These are phyloP conservation scores for Merluccius polli DNA, from an alignment of 2,797 vertebrate genomes.

Conservation along the genomic window DNA sequence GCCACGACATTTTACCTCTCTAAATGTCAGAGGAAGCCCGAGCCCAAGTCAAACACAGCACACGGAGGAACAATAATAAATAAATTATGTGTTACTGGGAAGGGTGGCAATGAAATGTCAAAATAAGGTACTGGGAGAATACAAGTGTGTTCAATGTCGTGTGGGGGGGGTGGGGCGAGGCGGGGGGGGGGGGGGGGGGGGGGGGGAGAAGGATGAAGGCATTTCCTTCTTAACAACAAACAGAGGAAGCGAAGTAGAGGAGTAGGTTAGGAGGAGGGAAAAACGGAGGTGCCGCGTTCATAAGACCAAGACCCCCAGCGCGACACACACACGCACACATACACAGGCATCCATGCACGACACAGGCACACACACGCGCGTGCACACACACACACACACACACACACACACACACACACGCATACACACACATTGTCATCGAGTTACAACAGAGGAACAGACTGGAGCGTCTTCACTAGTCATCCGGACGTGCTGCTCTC, in stretches of 20 bases:
- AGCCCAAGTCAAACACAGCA: background rate
- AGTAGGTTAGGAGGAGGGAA: background rate
- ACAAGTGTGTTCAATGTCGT: background rate
- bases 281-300: conserved; percentile 42
- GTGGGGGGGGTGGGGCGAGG: too few relatives aligned
- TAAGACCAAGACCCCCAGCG: conserved; percentile 24
- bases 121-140: background rate
- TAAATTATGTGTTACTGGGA: background rate
- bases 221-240: too few relatives aligned
- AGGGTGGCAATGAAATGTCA: background rate
- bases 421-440: background rate
- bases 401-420: background rate
- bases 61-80: background rate
- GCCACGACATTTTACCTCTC: conserved; percentile 20
- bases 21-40: conserved; percentile 33
- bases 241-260: background rate
- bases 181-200: too few relatives aligned
- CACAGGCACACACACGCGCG: too few relatives aligned
- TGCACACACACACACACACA: background rate
- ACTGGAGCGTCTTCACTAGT: too few relatives aligned
- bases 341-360: too few relatives aligned
- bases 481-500: conserved; percentile 14
- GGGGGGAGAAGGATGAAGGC: too few relatives aligned
- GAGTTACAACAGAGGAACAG: too few relatives aligned
- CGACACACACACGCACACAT: too few relatives aligned